Evolutionary conservation across 1,140 invertebrate genomes (phyloP), one percentile per base, ranked within the genome.

Genomic region (Drosophila malerkotliana): DNA sequence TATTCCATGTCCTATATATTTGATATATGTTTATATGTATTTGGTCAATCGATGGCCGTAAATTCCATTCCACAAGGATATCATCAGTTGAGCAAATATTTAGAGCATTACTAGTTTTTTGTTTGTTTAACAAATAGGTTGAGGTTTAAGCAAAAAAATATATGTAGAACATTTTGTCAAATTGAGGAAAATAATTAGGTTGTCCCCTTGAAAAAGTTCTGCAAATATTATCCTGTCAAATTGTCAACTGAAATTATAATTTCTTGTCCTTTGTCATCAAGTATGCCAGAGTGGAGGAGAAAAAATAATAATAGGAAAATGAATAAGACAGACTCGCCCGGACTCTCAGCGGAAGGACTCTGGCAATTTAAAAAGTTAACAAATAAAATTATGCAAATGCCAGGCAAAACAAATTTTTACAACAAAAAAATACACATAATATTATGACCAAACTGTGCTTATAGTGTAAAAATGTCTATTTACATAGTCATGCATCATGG

Each of bases 391-490:
- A 87, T 87, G 78, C 82, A 82, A 62, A 62, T 49, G 66, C 58
- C 24, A 51, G 51, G 10, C 44, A 61, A 61, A 63, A 74, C 67
- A 63, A 77, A 60, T 73, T 69, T 44, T 68, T 30, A 68, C 61
- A 21, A 53, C 48, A 47, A 47, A 8, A 28, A 5, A 28, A 28
- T 14, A 6, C 18, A 37, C 54, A 68, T 37, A 54, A 61, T 72
- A 72, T 56, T 61, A 49, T n/a, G 59, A 85, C 77, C 81, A 82
- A 87, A 78, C 78, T 82, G 73, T 87, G 79, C 80, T 82, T 78
- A 68, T 28, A 82, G 82, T 85, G 82, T 82, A 87, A 85, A 85
- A 85, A 78, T 82, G 82, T 79, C 82, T 79, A 87, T 85, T 85
- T 85, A 79, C 82, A 82, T 87, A 76, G 82, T 75, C 82, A 78